A percentile compares a stretch with the other conserved stretches of the same genome.
Evolutionary conservation across 2,113 vertebrate genomes (phyloP).

Genomic region (rabbit (Oryctolagus cuniculus)): mOryCun1.1 NC_091432.1:195749501-195750000

Average conservation of each 20-base stretch:
- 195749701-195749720: not conserved
- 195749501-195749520: not conserved
- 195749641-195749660: not conserved
- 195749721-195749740: not conserved
- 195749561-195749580: not conserved
- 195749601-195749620: not conserved
- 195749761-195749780: not conserved
- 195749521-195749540: not conserved
- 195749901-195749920: not conserved
- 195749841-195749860: not conserved
- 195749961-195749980: not conserved
- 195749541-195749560: not conserved
- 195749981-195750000: not conserved
- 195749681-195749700: not conserved
- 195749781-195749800: not conserved
- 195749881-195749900: not conserved
- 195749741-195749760: not conserved
- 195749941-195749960: not conserved
- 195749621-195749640: not conserved
- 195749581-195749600: not conserved
- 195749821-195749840: not conserved
- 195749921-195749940: not conserved
- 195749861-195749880: not conserved
- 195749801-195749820: not conserved
- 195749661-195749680: not conserved